Evolutionary conservation across 2,797 vertebrate genomes (phyloP), one percentile per base, ranked within the genome.

Genomic region (Melanogrammus aeglefinus): DNA sequence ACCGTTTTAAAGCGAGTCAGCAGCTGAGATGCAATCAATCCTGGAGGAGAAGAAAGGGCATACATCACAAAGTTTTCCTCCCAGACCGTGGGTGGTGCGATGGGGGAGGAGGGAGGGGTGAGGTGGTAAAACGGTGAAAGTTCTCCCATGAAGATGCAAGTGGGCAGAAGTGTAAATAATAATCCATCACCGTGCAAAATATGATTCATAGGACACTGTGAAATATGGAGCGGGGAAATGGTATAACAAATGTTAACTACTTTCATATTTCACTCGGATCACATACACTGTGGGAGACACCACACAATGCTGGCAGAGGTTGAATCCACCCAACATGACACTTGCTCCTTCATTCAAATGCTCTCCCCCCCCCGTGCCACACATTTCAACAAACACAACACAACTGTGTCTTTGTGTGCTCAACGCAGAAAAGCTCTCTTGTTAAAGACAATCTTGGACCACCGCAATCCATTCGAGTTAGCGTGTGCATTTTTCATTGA

Each of bases 1-100:
- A 73, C 75, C 39, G 83, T 77, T 85, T 87, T 87, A 79, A 85
- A 85, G 73, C 18, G 57, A 89, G 86, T 90, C 91, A 90, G 91
- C 90, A 84, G 80, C 87, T 85, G 57, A 77, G 75, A 75, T 63
- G 76, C 79, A 86, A 92, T 93, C 88, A 89, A 86, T 92, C 90
- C 87, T 76, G 77, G 78, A 72, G 51, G 81, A 76, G 44, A 77
- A 6, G 38, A 74, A 79, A 79, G 80, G 79, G 80, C 84, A 91
- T 82, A 74, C 77, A 88, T 91, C 86, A 85, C 75, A 36, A 51
- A 51, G 77, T 16, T 76, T 83, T 81, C n/a, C 63, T 70, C 75
- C 80, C 74, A 83, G 76, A 81, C 77, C 57, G 51, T 71, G 69
- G 57, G 35, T 75, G 77, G 78, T 21, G 29, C 6, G 29, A 7